phyloP scores from a whole-genome alignment of 1,140 invertebrate species.

The Zaprionus capensis region DNA sequence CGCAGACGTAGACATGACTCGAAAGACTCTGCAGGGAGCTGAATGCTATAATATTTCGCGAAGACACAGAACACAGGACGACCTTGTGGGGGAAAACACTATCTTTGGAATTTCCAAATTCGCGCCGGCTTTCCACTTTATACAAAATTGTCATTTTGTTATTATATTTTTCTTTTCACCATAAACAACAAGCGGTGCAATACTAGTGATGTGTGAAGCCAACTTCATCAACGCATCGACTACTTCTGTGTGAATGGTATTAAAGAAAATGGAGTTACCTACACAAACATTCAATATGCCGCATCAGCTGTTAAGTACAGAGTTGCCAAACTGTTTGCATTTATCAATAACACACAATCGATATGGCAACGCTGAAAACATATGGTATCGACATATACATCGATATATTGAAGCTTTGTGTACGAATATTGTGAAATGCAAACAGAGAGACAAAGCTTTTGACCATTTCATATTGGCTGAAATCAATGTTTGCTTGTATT shows the following conservation, averaged over 20 bases:
- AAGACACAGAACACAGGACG: conserved; percentile 88
- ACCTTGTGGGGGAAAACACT: conserved; percentile 64
- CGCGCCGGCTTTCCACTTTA: conserved; percentile 67
- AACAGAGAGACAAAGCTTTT: conserved; percentile 9
- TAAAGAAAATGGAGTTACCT: neutral
- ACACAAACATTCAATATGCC: neutral
- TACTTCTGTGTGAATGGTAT: conserved; percentile 19
- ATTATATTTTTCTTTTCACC: conserved; percentile 8
- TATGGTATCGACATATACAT: neutral
- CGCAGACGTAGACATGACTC: conserved; percentile 91
- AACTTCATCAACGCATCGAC: conserved; percentile 11
- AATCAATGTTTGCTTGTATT: conserved; percentile 20
- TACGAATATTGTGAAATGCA: conserved; percentile 18
- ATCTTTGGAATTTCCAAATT: conserved; percentile 46
- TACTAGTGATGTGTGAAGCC: conserved; percentile 13
- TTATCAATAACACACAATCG: neutral
- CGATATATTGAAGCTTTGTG: conserved; percentile 5
- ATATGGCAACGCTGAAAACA: conserved; percentile 6
- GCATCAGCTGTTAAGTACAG: neutral
- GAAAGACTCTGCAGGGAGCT: conserved; percentile 87
- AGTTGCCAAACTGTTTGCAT: neutral
- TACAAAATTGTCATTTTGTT: conserved; percentile 79
- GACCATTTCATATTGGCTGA: conserved; percentile 4
- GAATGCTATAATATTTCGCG: conserved; percentile 93
- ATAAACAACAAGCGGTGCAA: conserved; percentile 6